Base-by-base conservation (phyloP, 2,888 invertebrate genomes). In the Lasioglossum zephyrum region DNA sequence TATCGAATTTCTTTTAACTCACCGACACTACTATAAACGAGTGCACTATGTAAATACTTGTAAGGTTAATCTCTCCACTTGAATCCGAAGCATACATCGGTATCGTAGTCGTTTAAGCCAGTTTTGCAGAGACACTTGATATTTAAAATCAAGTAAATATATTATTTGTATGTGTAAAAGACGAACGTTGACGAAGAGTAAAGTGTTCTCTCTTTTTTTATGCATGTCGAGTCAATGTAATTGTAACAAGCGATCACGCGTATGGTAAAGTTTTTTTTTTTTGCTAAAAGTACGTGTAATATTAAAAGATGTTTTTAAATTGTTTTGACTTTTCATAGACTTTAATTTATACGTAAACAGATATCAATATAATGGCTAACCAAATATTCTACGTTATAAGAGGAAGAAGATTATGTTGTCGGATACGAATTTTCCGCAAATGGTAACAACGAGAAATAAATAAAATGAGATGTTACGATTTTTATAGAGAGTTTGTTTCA, bases 371-470 rank as follows among this genome's bases (percentile, higher is more conserved):
- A 86, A 84, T 87, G 78, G 86, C 89, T 92, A 92, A 92, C 91
- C 91, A 92, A 92, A 92, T 92, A 92, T 81, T 87, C 77, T 91
- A 88, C 86, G 75, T 82, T 76, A 70, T 88, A 88, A 87, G 39
- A 77, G 41, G 36, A 69, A 84, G 63, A 53, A 76, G 73, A 4
- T 82, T 76, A 69, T 79, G 77, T 87, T 77, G 26, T 76, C 22
- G 44, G 31, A 66, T 31, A 47, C 74, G 69, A 72, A 44, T 57
- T 36, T 77, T 77, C 49, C 70, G 22, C 73, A 31, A 69, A 57
- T 77, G 60, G 13, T 74, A 75, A 47, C 69, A 57, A 77, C 13
- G 31, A 49, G 36, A 66, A 70, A 63, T 63, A 73, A 77, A 77
- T 63, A 63, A 73, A 81, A 74, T 47, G 69, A 70, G 57, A 41